phyloP scores from a whole-genome alignment of 2,113 vertebrate species.

The Phyllostomus discolor region DNA sequence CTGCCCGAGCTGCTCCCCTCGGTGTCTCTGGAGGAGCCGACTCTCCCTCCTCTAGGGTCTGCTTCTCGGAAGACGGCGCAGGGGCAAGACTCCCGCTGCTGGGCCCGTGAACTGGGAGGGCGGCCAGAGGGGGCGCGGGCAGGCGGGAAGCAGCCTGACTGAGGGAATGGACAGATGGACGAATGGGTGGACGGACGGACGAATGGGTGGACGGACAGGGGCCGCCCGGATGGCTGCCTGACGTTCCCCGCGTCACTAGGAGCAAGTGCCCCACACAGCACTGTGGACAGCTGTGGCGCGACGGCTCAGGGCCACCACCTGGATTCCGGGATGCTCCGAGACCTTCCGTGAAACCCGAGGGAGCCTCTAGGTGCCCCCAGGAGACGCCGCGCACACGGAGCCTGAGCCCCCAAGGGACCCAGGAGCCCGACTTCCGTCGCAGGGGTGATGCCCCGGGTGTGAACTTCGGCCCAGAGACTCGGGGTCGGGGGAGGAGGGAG shows the following conservation, averaged over 20 bases:
- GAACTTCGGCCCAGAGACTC: too few species aligned
- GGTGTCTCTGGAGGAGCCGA: background rate
- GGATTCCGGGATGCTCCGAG: background rate
- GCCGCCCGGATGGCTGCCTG: too few species aligned
- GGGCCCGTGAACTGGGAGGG: background rate
- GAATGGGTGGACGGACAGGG: too few species aligned
- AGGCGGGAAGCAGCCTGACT: background rate
- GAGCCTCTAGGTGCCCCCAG: background rate
- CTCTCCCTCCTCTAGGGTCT: background rate
- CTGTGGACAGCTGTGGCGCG: background rate
- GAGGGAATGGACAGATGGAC: too few species aligned
- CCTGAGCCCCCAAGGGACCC: background rate
- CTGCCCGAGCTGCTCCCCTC: background rate
- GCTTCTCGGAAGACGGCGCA: background rate
- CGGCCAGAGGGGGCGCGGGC: fast-evolving
- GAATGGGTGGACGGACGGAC: too few species aligned
- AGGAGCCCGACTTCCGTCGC: background rate
- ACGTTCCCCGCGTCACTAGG: too few species aligned
- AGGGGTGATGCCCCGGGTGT: fast-evolving
- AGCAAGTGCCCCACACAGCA: fast-evolving
- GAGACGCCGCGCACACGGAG: background rate
- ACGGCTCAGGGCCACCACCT: background rate
- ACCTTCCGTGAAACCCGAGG: background rate
- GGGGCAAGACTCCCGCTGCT: background rate
- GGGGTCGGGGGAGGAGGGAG: fast-evolving